Evolutionary conservation across 2,797 vertebrate genomes (phyloP), one percentile per base, ranked within the genome.

Genomic region (Diplodus puntazzo): DNA sequence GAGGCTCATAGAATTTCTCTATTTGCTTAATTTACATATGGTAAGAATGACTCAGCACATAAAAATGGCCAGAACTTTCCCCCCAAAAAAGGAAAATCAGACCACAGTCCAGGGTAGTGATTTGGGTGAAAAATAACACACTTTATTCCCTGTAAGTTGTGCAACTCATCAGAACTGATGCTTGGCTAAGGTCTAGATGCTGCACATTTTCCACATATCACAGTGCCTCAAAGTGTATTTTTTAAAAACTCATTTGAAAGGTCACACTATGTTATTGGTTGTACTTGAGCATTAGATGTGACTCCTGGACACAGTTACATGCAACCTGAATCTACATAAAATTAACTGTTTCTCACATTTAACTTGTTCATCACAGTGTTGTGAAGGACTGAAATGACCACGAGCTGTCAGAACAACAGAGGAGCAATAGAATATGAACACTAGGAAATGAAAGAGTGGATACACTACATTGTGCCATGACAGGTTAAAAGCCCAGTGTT

Each of bases 211-310:
- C 10, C 2, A 64, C 50, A 83, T 27, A 52, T 46, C 34, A 39
- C 27, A 61, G 46, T 82, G 42, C 69, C 48, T 74, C 34, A 67
- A 63, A 73, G 14, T 43, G 45, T 50, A n/a, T 53, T 18, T 66
- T 64, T 39, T n/a, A 42, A 25, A 27, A 25, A 27, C n/a, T 79
- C 12, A 55, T 70, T 45, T 75, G 10, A 64, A 68, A 20, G 34
- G 18, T 62, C 43, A 76, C 50, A 75, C 25, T 59, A 12, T 45
- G 7, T 52, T 57, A 48, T 71, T 54, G 68, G 25, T 65, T 68
- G 20, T 58, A 70, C 55, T 61, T 60, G 43, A 68, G 75, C 46
- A 39, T 39, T 39, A 39, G 39, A 11, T 39, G 10, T 39, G 39
- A 75, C 11, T 66, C 16, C 2, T 17, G 16, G 43, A 52, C 25